A percentile compares a stretch with the other conserved stretches of the same genome.
These are phyloP conservation scores for Ormyrus rosae DNA, from an alignment of 2,888 invertebrate genomes.

Conservation along the genomic window DNA sequence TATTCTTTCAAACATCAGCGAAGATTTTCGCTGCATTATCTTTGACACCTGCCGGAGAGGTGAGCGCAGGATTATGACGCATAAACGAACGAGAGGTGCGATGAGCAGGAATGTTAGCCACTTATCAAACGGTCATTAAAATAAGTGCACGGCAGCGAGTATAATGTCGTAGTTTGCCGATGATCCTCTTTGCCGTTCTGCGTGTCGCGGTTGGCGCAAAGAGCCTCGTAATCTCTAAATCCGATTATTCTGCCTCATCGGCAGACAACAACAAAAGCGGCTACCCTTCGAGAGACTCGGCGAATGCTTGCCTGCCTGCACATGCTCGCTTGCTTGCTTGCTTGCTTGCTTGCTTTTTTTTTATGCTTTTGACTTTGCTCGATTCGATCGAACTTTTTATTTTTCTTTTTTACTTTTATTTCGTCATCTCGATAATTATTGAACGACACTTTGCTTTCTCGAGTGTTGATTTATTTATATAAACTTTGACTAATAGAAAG, in stretches of 20 bases:
- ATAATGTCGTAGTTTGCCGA: slow-evolving; percentile 36
- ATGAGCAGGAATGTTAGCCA: neutral
- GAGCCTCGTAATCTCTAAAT: slow-evolving; percentile 72
- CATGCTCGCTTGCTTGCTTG: slow-evolving; percentile 25
- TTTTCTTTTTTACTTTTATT: neutral
- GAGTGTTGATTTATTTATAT: no score
- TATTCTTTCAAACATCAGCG: no score
- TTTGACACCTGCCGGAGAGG: no score
- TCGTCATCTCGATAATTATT: neutral
- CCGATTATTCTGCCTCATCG: slow-evolving; percentile 74
- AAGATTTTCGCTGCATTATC: no score
- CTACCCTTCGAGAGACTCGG: slow-evolving; percentile 56
- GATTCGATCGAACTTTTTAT: neutral
- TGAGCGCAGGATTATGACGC: no score
- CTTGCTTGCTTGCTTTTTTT: slow-evolving; percentile 26
- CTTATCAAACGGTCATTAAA: slow-evolving; percentile 42
- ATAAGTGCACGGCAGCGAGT: slow-evolving; percentile 18
- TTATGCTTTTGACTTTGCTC: slow-evolving; percentile 49
- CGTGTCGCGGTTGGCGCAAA: slow-evolving; percentile 65
- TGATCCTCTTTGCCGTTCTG: slow-evolving; percentile 52
- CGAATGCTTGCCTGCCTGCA: slow-evolving; percentile 44
- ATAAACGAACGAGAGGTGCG: no score
- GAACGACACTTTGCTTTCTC: no score
- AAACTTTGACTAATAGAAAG: no score
- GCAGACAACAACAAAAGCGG: slow-evolving; percentile 60